Evolutionary conservation across 2,888 invertebrate species (phyloP), one percentile per base, ranked within the genome.

Genomic region (Pediacus dermestoides): DNA sequence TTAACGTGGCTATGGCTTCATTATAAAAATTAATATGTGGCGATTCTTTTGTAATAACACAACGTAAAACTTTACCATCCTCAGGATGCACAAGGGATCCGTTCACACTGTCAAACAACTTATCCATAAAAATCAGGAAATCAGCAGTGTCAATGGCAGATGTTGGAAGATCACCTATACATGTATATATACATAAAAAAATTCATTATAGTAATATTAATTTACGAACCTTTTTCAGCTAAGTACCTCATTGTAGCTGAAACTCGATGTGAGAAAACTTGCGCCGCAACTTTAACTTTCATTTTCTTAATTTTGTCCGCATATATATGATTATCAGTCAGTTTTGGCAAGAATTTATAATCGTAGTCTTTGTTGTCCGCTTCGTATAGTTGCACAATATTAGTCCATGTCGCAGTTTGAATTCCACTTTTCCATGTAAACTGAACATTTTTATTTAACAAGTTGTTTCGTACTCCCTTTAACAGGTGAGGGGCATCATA

Each of bases 61-160:
- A 4, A 18, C 18, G 4, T 18, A 18, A 18, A 8, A 6, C 6
- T 4, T 23, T 23, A 9, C 9, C n/a, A 7, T 23, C 23, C 23
- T 3, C 8, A 3, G n/a, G 23, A 10, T 4, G 23, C 23, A 4
- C 10, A 6, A 10, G n/a, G 9, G n/a, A 9, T 6, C 23, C 23
- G 9, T 23, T 23, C 10, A 23, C n/a, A n/a, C 23, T 23, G 8
- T 23, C 23, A 23, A 23, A 23, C 8, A 23, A 3, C 23, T 23
- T 10, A 23, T 23, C 23, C 9, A 23, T 9, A 23, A 23, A 23
- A n/a, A 23, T n/a, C 3, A n/a, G n/a, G 3, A 23, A 9, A 9
- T 23, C 4, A 23, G 4, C 18, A 4, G 18, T 18, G 8, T 18
- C 8, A 6, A 6, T 18, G 4, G 18, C 18, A 6, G 4, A 4